Percentiles rank a stretch among this genome's conserved stretches.
Evolutionary conservation across 2,113 vertebrate genomes (phyloP).

Genomic region (Girardinichthys multiradiatus): DNA sequence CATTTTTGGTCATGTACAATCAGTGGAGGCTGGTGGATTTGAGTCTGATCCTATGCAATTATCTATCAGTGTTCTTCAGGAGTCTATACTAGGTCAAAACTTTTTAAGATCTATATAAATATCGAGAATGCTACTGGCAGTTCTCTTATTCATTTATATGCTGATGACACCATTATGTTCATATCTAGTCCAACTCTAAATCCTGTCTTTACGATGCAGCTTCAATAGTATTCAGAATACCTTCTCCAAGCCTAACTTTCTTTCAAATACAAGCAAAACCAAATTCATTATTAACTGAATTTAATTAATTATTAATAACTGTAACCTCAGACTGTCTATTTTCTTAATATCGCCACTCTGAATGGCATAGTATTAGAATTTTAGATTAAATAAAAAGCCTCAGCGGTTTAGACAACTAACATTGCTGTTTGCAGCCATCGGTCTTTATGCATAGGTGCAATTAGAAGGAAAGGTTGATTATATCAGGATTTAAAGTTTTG

Average conservation of each 20-base stretch:
- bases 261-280: not conserved
- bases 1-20: not conserved
- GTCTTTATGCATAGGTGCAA: not conserved
- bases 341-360: not conserved
- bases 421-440: not conserved
- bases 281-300: not conserved
- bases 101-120: no score
- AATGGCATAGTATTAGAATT: not conserved
- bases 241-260: not conserved
- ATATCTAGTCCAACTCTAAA: not conserved
- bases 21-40: not conserved
- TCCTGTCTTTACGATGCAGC: not conserved
- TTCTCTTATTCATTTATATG: not conserved
- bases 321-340: not conserved
- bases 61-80: not conserved
- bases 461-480: not conserved
- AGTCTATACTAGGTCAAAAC: not conserved
- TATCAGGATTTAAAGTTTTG: not conserved
- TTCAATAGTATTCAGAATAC: not conserved
- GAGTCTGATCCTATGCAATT: not conserved
- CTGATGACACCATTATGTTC: not conserved
- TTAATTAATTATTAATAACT: no score
- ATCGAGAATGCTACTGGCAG: not conserved
- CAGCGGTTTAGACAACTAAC: not conserved
- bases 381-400: not conserved